Conservation (phyloP, 2,888 invertebrate species). For the Steromphala cineraria region DNA sequence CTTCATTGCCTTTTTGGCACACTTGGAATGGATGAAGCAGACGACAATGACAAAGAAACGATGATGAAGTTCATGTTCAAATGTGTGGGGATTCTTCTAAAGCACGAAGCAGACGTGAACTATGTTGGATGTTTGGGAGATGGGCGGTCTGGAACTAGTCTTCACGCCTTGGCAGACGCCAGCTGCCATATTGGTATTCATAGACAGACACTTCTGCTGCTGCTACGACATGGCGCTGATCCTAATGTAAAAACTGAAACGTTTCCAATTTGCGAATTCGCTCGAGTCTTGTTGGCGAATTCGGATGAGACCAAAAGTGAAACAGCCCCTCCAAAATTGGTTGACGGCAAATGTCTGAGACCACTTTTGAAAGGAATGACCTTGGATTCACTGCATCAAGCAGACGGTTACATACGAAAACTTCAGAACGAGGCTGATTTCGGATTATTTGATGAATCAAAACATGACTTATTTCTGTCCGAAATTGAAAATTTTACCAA, state of each 20-base stretch:
- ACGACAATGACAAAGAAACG: background rate
- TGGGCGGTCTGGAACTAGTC: slow-evolving; percentile 31
- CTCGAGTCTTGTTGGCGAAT: slow-evolving; percentile 35
- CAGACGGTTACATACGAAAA: slow-evolving; percentile 30
- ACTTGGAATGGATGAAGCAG: slow-evolving; percentile 18
- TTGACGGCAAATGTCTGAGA: slow-evolving; percentile 34
- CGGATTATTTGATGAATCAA: background rate
- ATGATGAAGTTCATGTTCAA: slow-evolving; percentile 42
- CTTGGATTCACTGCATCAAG: slow-evolving; percentile 27
- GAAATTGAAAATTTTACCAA: slow-evolving; percentile 35
- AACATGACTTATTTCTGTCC: slow-evolving; percentile 35
- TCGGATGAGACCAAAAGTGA: background rate
- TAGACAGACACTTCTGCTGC: slow-evolving; percentile 43
- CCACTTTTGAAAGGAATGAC: slow-evolving; percentile 47
- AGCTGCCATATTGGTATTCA: slow-evolving; percentile 43
- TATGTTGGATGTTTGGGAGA: slow-evolving; percentile 47
- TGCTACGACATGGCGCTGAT: slow-evolving; percentile 63
- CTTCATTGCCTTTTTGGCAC: slow-evolving; percentile 60
- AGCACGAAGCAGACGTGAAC: slow-evolving; percentile 55
- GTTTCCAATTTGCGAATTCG: slow-evolving; percentile 47
- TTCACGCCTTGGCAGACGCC: slow-evolving; percentile 56
- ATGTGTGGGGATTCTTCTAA: slow-evolving; percentile 55
- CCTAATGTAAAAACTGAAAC: slow-evolving; percentile 44
- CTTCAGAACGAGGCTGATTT: background rate
- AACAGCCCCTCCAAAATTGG: slow-evolving; percentile 19